phyloP scores from a whole-genome alignment of 2,888 invertebrate species.

The Pachycephus smyrnensis region DNA sequence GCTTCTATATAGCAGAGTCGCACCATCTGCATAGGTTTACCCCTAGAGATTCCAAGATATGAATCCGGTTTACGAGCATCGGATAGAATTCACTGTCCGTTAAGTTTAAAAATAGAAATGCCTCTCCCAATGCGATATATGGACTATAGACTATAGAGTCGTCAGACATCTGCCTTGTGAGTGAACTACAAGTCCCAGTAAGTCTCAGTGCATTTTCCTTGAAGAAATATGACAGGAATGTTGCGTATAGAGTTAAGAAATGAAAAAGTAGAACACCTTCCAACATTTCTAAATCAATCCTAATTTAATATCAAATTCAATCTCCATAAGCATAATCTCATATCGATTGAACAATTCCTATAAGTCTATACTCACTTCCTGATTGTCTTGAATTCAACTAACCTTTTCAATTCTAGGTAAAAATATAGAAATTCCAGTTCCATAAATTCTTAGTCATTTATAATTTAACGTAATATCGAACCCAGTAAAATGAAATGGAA shows the following conservation, averaged over 20 bases:
- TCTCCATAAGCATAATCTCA: neutral
- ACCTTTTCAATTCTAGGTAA: neutral
- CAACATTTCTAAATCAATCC: neutral
- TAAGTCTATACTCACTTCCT: neutral
- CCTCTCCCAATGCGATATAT: constrained; percentile 37
- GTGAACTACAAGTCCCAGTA: constrained; percentile 18
- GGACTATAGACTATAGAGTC: constrained; percentile 30
- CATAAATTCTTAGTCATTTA: neutral
- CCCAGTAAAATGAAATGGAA: neutral
- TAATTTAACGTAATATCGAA: neutral
- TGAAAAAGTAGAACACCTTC: neutral
- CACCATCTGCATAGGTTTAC: constrained; percentile 16
- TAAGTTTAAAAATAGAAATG: constrained; percentile 40
- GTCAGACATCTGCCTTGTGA: constrained; percentile 35
- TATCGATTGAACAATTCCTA: neutral
- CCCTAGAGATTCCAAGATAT: constrained; percentile 48
- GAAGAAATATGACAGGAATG: neutral
- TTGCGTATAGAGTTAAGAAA: neutral
- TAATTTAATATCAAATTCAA: neutral
- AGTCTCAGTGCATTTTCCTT: neutral
- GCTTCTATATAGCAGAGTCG: neutral
- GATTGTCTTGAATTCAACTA: neutral
- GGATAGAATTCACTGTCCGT: constrained; percentile 40
- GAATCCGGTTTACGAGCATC: constrained; percentile 46
- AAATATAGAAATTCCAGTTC: neutral